These are phyloP conservation scores for Brachyhypopomus gauderio DNA, from an alignment of 2,113 vertebrate species.

Conservation along the genomic window DNA sequence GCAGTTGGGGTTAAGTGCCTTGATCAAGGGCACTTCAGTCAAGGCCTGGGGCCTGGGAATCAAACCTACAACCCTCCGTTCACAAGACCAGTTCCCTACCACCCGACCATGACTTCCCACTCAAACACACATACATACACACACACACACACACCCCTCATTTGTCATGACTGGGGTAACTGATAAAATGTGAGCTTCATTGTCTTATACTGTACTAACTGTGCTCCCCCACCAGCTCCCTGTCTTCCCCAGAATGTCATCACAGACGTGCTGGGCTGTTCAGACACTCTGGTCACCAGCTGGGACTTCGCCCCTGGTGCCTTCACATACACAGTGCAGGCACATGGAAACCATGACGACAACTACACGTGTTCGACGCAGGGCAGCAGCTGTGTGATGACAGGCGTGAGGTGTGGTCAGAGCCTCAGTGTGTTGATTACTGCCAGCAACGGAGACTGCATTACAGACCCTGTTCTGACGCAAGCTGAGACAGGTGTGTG, in stretches of 20 bases:
- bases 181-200: too few species aligned
- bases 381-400: constrained; percentile 65
- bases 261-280: constrained; percentile 58
- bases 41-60: too few species aligned
- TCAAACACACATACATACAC: too few species aligned
- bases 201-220: too few species aligned
- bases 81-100: too few species aligned
- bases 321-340: constrained; percentile 65
- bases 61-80: too few species aligned
- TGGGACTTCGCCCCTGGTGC: constrained; percentile 74
- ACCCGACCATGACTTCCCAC: too few species aligned
- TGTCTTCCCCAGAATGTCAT: constrained; percentile 71
- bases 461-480: constrained; percentile 62
- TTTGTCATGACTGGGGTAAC: too few species aligned
- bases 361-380: constrained; percentile 73
- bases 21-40: too few species aligned
- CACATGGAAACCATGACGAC: constrained; percentile 64
- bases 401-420: constrained; percentile 69
- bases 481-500: constrained; percentile 68
- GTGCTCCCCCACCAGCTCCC: constrained; percentile 74
- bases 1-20: too few species aligned
- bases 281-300: constrained; percentile 57
- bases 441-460: constrained; percentile 68
- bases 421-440: constrained; percentile 71
- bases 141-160: too few species aligned